Conservation (phyloP, 1,140 invertebrate species). For the Harlomillsia oculata region DNA sequence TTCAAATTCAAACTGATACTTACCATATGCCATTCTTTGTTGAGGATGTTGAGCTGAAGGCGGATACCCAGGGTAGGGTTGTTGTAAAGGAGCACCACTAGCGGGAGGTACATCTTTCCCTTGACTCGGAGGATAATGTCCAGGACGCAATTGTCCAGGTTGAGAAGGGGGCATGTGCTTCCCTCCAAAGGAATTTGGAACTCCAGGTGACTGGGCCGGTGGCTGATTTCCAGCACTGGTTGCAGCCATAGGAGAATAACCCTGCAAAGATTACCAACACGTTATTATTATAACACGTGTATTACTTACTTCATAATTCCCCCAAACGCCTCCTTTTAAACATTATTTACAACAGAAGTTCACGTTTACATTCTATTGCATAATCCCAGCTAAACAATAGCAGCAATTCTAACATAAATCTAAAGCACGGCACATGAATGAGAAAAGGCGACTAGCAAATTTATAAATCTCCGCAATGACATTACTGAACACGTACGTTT, state of each 20-base stretch:
- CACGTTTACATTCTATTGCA: not conserved
- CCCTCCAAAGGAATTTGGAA: conserved; percentile 10
- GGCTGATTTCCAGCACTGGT: conserved; percentile 2
- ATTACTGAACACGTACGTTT: conserved; percentile 9
- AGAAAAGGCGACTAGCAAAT: not conserved
- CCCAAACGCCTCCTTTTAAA: not conserved
- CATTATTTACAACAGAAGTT: not conserved
- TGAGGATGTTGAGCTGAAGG: conserved; percentile 15
- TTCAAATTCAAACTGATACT: not conserved
- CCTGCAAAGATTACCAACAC: conserved; percentile 8
- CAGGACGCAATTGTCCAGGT: conserved; percentile 15
- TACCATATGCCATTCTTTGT: conserved; percentile 31
- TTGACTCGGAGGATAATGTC: conserved; percentile 16
- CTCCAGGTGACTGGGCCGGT: conserved; percentile 8
- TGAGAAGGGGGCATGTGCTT: conserved; percentile 28
- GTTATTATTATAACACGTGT: not conserved
- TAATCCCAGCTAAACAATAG: not conserved
- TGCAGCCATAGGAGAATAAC: conserved; percentile 21
- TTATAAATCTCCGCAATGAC: not conserved
- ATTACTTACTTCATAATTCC: not conserved
- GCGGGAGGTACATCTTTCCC: not conserved
- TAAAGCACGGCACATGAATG: not conserved
- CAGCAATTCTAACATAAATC: not conserved
- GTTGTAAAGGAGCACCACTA: not conserved
- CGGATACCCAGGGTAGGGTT: conserved; percentile 24